Evolutionary conservation across 2,888 invertebrate species (phyloP), one percentile per base, ranked within the genome.

Genomic region (Spisula solida): DNA sequence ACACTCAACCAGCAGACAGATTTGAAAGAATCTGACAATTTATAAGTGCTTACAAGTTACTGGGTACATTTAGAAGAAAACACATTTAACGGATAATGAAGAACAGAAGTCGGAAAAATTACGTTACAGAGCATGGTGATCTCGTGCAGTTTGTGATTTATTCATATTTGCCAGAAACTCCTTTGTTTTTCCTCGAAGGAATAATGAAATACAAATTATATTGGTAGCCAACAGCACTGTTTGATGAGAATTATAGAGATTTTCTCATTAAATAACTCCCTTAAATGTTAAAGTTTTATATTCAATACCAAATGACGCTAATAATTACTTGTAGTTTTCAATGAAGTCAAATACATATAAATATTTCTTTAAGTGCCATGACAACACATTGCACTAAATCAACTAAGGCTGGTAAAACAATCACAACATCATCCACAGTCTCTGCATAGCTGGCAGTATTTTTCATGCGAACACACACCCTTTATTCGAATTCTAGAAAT

Each of bases 1-100:
- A 41, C 41, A 41, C 41, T 41, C 41, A 8, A 41, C 41, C 25
- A 66, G 60, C 60, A 4, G 60, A 25, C n/a, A 66, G 60, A 66
- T 66, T 66, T 41, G 41, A 41, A 66, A 25, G 60, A 66, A 66
- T 66, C 60, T 25, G 60, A 66, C 25, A n/a, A n/a, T 25, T 66
- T 66, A 66, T 66, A 75, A 75, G 75, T 75, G 60, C 60, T 66
- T 66, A 66, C 25, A 75, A 75, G 75, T 75, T 75, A 75, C 75
- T 75, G 1, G 75, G 75, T 75, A 75, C 75, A 75, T 34, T 31
- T 2, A 18, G 75, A 75, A 75, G 75, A 75, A 75, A 75, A 75
- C 29, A 75, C 75, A 75, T 75, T 75, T 14, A 16, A 34, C 18
- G 75, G 75, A 34, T 75, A 75, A 75, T 34, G 75, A 75, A 31